Evolutionary conservation across 2,113 vertebrate species (phyloP).

Genomic region (Morone saxatilis): DNA sequence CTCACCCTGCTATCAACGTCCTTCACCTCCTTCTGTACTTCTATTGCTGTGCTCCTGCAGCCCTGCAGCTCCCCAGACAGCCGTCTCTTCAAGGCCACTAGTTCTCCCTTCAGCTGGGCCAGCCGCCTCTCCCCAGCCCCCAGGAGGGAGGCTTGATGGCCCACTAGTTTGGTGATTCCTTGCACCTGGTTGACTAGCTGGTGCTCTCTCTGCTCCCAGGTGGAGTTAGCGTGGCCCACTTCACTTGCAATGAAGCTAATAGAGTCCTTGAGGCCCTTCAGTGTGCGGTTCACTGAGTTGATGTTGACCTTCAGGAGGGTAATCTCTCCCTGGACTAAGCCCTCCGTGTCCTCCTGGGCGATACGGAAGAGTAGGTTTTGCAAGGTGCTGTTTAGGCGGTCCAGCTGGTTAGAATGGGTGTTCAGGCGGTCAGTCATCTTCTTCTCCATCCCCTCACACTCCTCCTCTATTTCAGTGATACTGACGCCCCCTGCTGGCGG

Average conservation of each 20-base stretch:
- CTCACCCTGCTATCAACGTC: conserved; percentile 90
- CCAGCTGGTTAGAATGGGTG: conserved; percentile 85
- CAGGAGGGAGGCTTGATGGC: conserved; percentile 89
- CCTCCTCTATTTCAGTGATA: conserved; percentile 82
- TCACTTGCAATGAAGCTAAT: conserved; percentile 90
- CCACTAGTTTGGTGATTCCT: conserved; percentile 91
- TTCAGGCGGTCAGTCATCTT: conserved; percentile 88
- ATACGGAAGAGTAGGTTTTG: conserved; percentile 88
- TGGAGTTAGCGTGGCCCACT: conserved; percentile 87
- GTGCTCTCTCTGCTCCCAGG: conserved; percentile 90
- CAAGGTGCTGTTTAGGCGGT: conserved; percentile 89
- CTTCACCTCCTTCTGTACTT: conserved; percentile 88
- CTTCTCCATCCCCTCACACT: conserved; percentile 88
- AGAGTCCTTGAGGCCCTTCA: conserved; percentile 95
- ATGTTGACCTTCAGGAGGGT: conserved; percentile 97
- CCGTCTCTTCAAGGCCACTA: conserved; percentile 88
- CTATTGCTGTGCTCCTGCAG: conserved; percentile 87
- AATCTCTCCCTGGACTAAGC: conserved; percentile 92
- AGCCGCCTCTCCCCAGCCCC: conserved; percentile 90
- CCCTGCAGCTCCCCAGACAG: conserved; percentile 89
- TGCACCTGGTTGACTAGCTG: conserved; percentile 91
- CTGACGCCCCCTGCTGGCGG: conserved; percentile 78
- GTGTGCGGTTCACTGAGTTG: conserved; percentile 93
- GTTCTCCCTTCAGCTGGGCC: conserved; percentile 91
- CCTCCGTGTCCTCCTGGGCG: conserved; percentile 83